Percentiles rank a stretch among this genome's conserved stretches.
These are phyloP conservation scores for Nothocercus nigrocapillus DNA, from an alignment of 2,113 vertebrate genomes.

Conservation along the genomic window DNA sequence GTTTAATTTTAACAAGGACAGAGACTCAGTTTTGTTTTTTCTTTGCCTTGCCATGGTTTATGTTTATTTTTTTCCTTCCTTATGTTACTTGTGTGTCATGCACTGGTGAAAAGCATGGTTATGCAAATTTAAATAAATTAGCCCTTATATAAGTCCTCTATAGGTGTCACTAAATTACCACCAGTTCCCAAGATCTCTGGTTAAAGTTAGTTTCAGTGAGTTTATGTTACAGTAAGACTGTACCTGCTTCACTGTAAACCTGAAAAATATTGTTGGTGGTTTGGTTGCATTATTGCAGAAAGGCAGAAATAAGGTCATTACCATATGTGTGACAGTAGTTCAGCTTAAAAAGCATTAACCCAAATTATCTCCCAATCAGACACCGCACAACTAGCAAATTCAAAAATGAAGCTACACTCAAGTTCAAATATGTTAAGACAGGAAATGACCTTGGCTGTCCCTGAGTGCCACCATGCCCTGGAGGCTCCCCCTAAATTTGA, in stretches of 20 bases:
- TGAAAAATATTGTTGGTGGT: not conserved
- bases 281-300: not conserved
- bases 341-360: not conserved
- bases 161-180: not conserved
- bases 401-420: not conserved
- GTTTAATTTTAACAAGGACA: not conserved
- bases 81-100: not conserved
- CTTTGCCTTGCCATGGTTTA: not conserved
- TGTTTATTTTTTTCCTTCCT: not conserved
- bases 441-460: not conserved
- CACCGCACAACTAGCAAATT: not conserved
- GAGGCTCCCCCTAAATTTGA: not conserved
- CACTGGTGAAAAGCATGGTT: not conserved
- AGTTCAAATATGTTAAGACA: not conserved
- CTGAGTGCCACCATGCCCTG: no score
- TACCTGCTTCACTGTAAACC: not conserved
- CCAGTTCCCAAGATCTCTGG: not conserved
- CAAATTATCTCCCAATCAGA: not conserved
- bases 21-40: not conserved
- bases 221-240: not conserved
- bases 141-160: not conserved
- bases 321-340: not conserved
- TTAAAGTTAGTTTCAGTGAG: not conserved
- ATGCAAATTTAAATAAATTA: conserved; percentile 1
- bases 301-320: not conserved